These are phyloP conservation scores for Drosophila paulistorum DNA, from an alignment of 1,140 invertebrate species.

Conservation along the genomic window DNA sequence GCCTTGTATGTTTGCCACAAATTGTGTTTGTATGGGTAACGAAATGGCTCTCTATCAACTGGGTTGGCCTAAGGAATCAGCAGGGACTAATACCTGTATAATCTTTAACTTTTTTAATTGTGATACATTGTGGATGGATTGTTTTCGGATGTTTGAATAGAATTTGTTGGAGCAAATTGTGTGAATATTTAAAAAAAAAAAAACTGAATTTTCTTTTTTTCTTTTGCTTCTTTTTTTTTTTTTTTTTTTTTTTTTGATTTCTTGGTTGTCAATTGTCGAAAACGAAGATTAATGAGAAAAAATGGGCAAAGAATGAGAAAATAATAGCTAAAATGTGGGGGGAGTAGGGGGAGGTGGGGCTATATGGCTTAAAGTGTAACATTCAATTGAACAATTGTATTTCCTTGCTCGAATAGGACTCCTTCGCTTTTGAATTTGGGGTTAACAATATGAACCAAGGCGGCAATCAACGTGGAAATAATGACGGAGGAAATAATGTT, in stretches of 20 bases:
- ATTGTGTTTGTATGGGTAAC: no score
- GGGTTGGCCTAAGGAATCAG: no score
- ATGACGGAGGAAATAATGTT: conserved; percentile 75
- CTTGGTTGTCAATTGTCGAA: no score
- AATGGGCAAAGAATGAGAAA: not conserved
- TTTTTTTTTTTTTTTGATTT: not conserved
- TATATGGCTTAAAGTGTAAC: conserved; percentile 30
- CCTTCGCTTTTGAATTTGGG: conserved; percentile 82
- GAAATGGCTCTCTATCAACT: no score
- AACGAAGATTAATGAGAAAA: no score
- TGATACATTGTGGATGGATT: conserved; percentile 2
- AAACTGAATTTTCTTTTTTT: not conserved
- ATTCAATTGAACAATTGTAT: conserved; percentile 74
- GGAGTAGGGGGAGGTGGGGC: not conserved
- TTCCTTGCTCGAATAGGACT: conserved; percentile 72
- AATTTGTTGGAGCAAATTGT: not conserved
- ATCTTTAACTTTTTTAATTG: not conserved
- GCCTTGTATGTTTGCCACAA: no score
- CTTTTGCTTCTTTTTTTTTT: not conserved
- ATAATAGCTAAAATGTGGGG: not conserved
- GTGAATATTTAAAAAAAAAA: not conserved
- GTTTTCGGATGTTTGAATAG: not conserved
- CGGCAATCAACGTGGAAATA: conserved; percentile 78
- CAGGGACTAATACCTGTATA: not conserved
- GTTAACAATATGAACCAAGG: conserved; percentile 81